A percentile compares a stretch with the other conserved stretches of the same genome.
These are phyloP conservation scores for Eupleurogrammus muticus DNA, from an alignment of 2,797 vertebrate species.

Conservation along the genomic window DNA sequence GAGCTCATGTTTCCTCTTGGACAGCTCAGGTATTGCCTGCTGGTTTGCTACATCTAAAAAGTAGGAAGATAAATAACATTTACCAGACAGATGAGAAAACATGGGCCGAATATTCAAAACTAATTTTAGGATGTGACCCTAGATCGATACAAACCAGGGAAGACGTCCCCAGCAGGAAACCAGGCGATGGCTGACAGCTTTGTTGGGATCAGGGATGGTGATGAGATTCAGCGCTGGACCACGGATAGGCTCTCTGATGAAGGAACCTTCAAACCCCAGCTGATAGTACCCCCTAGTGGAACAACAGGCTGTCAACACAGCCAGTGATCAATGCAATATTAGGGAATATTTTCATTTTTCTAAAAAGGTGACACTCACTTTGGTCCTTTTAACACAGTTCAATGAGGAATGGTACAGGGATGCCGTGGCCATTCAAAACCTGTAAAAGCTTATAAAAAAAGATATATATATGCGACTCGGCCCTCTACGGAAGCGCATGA, in stretches of 20 bases:
- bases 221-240: conserved; percentile 86
- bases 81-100: too few species aligned
- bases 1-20: conserved; percentile 86
- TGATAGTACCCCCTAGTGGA: conserved; percentile 88
- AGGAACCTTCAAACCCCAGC: conserved; percentile 80
- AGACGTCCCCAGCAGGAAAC: conserved; percentile 85
- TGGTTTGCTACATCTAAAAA: conserved; percentile 88
- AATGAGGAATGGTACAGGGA: conserved; percentile 83
- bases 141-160: conserved; percentile 87
- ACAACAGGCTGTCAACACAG: conserved; percentile 37
- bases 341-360: background rate
- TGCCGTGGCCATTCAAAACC: conserved; percentile 86
- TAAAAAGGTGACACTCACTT: conserved; percentile 83
- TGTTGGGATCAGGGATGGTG: conserved; percentile 89
- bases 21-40: conserved; percentile 84
- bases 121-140: too few species aligned
- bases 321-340: background rate
- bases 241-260: conserved; percentile 80
- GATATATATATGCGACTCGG: background rate
- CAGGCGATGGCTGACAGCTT: conserved; percentile 76
- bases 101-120: too few species aligned
- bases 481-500: too few species aligned
- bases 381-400: conserved; percentile 87
- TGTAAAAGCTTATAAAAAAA: conserved; percentile 83
- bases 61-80: background rate